phyloP scores from a whole-genome alignment of 2,888 invertebrate genomes.

The Catocala nupta region DNA sequence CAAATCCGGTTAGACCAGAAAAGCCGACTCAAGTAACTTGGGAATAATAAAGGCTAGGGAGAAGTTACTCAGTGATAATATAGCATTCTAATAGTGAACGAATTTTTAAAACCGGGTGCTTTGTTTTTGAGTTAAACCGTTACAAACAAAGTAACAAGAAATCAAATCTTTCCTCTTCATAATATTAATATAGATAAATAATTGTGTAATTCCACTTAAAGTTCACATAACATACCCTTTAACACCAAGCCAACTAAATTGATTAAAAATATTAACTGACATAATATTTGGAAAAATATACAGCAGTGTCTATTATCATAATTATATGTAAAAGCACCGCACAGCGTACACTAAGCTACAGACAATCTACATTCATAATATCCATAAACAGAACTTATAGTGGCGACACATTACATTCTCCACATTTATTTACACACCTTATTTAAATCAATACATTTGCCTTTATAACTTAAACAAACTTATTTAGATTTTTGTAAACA shows the following conservation, averaged over 20 bases:
- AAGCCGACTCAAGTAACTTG: too few species aligned
- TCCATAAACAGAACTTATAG: constrained; percentile 37
- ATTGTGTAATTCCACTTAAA: neutral
- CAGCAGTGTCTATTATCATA: constrained; percentile 43
- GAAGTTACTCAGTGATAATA: too few species aligned
- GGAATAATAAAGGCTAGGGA: too few species aligned
- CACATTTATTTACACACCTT: constrained; percentile 24
- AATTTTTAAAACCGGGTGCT: too few species aligned
- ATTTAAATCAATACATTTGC: constrained; percentile 38
- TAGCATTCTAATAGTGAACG: too few species aligned
- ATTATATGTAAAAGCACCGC: constrained; percentile 14
- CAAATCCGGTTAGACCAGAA: too few species aligned
- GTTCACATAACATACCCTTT: neutral
- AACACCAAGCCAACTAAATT: constrained; percentile 26
- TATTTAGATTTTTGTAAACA: constrained; percentile 35
- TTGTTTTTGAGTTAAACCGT: too few species aligned
- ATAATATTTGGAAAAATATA: constrained; percentile 39
- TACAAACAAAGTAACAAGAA: too few species aligned
- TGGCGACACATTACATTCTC: constrained; percentile 17
- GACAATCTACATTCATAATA: constrained; percentile 37
- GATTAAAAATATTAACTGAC: constrained; percentile 30
- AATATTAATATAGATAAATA: too few species aligned
- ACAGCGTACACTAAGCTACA: neutral
- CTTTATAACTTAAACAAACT: constrained; percentile 34
- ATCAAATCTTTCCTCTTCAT: too few species aligned